Evolutionary conservation across 2,113 vertebrate genomes (phyloP).

Genomic region (Grus americana): DNA sequence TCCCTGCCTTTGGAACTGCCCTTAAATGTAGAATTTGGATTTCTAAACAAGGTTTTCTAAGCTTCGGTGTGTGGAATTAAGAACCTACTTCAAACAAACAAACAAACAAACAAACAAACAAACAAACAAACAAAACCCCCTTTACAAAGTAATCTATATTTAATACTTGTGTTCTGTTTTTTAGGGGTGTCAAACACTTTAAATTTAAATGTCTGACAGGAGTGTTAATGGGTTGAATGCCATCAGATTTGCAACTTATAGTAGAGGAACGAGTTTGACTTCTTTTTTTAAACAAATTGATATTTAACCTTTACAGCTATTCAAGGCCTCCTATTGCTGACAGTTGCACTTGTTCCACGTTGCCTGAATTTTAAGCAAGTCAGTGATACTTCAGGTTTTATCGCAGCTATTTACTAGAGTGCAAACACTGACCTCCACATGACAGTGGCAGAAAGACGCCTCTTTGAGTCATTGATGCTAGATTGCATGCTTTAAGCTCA

Average conservation of each 20-base stretch:
- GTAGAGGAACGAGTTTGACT: conserved; percentile 33
- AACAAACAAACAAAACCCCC: too few relatives aligned
- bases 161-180: not conserved
- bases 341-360: conserved; percentile 46
- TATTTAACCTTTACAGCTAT: conserved; percentile 69
- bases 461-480: not conserved
- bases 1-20: not conserved
- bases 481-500: not conserved
- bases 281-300: conserved; percentile 65
- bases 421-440: conserved; percentile 55
- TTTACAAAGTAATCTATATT: not conserved
- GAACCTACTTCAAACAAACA: not conserved
- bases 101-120: too few relatives aligned
- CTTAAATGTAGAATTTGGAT: not conserved
- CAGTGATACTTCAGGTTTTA: conserved; percentile 59
- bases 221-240: conserved; percentile 24
- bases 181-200: not conserved
- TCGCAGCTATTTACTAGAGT: conserved; percentile 38
- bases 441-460: conserved; percentile 3
- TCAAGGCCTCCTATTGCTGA: conserved; percentile 62
- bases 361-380: conserved; percentile 64
- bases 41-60: not conserved
- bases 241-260: conserved; percentile 31
- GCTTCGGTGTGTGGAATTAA: not conserved
- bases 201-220: conserved; percentile 18